Conservation (phyloP, 1,140 invertebrate species). For the Asobara japonica region DNA sequence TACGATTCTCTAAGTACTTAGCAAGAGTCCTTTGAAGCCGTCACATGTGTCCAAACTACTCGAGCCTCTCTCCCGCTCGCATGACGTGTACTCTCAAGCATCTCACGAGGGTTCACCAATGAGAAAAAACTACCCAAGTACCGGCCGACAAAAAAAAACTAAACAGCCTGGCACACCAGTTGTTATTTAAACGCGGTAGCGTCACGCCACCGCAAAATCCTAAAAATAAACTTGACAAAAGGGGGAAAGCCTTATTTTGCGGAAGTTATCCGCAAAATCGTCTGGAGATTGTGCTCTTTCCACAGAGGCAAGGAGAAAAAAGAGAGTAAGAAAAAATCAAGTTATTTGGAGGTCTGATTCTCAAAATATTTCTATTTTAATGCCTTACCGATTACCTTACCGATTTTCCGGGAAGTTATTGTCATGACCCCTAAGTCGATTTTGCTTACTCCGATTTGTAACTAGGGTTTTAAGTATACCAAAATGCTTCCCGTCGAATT, state of each 20-base stretch:
- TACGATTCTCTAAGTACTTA: neutral
- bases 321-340: too few species aligned
- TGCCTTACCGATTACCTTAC: too few species aligned
- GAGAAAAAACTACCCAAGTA: neutral
- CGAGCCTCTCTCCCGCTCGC: neutral
- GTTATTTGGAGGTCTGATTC: too few species aligned
- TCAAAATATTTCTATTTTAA: too few species aligned
- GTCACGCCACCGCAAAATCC: conserved; percentile 2
- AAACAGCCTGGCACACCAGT: neutral
- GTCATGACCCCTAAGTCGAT: too few species aligned
- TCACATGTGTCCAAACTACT: conserved; percentile 23
- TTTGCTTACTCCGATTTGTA: too few species aligned
- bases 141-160: neutral
- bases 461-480: too few species aligned
- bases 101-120: neutral
- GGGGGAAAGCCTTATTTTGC: conserved; percentile 11
- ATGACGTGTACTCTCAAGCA: conserved; percentile 11
- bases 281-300: conserved; percentile 53
- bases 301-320: conserved; percentile 65
- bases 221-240: conserved; percentile 1
- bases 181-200: conserved; percentile 1
- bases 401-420: too few species aligned
- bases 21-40: conserved; percentile 9
- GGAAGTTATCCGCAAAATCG: conserved; percentile 52
- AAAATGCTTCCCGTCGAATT: too few species aligned